A percentile compares a stretch with the other conserved stretches of the same genome.
Evolutionary conservation across 2,888 invertebrate species (phyloP).

Genomic region (Hyalella azteca): DNA sequence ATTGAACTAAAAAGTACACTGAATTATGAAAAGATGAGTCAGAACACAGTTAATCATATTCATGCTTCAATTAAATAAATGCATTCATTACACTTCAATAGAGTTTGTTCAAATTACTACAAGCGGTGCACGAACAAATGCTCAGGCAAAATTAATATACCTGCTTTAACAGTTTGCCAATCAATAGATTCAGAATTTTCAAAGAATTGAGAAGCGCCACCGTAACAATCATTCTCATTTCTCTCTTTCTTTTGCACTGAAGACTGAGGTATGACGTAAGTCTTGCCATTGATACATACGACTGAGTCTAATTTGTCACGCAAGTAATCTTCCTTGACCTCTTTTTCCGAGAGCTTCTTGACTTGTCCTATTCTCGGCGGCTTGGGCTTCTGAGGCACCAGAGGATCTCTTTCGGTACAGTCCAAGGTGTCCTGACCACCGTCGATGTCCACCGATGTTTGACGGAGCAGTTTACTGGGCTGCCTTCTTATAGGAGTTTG

Average conservation of each 20-base stretch:
- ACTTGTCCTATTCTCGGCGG: conserved; percentile 35
- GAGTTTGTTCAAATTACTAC: too few species aligned
- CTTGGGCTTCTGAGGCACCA: conserved; percentile 37
- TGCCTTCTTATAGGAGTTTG: conserved; percentile 19
- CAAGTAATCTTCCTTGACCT: conserved; percentile 49
- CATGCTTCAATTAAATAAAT: too few species aligned
- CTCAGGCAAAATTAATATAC: conserved; percentile 13
- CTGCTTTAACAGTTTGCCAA: conserved; percentile 55
- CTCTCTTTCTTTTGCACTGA: conserved; percentile 35
- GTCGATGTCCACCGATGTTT: conserved; percentile 35
- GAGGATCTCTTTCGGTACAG: conserved; percentile 26
- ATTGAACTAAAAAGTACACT: too few species aligned
- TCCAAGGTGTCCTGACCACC: conserved; percentile 25
- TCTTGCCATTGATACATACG: conserved; percentile 56
- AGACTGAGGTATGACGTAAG: conserved; percentile 52
- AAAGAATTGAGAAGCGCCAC: conserved; percentile 56
- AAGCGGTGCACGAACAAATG: too few species aligned
- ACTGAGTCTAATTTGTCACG: conserved; percentile 48
- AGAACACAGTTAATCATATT: too few species aligned
- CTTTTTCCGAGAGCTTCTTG: conserved; percentile 37
- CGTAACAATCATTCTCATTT: conserved; percentile 46
- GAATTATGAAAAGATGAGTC: too few species aligned
- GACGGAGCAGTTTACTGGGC: conserved; percentile 39
- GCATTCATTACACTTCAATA: too few species aligned
- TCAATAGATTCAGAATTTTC: conserved; percentile 52